Conservation (phyloP, 2,888 invertebrate species). For the Conomelus anceps region DNA sequence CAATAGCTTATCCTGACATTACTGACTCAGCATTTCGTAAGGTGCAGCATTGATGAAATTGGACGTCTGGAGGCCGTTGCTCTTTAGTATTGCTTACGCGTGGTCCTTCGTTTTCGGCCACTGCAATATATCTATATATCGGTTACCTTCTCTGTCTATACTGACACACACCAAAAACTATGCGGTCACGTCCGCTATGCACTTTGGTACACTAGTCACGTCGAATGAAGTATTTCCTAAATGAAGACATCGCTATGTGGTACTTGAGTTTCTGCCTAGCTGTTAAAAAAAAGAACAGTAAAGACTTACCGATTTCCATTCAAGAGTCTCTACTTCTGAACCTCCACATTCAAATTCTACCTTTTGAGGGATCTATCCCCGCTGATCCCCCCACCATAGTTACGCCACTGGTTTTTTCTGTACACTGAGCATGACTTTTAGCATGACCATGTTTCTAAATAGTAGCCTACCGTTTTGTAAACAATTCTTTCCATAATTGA, state of each 20-base stretch:
- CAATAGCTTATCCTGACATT: neutral
- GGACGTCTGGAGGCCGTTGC: neutral
- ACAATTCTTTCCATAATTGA: too few relatives aligned
- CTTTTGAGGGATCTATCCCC: neutral
- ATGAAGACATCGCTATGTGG: neutral
- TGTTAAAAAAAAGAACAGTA: neutral
- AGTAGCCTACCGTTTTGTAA: too few relatives aligned
- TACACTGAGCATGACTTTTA: too few relatives aligned
- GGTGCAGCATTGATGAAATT: neutral
- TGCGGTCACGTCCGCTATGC: neutral
- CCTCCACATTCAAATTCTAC: neutral
- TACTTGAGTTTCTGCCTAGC: neutral
- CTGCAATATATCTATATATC: neutral
- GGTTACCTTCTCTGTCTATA: neutral
- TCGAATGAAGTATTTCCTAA: neutral
- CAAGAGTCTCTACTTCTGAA: neutral
- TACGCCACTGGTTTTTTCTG: too few relatives aligned
- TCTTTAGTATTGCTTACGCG: neutral
- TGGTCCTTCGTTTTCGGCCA: neutral
- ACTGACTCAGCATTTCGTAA: neutral
- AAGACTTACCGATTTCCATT: neutral
- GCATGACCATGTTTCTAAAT: too few relatives aligned
- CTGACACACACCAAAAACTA: neutral
- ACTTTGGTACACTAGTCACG: neutral
- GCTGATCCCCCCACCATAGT: neutral